Evolutionary conservation across 2,888 invertebrate genomes (phyloP).

Genomic region (Melikaiella ostensackeni): DNA sequence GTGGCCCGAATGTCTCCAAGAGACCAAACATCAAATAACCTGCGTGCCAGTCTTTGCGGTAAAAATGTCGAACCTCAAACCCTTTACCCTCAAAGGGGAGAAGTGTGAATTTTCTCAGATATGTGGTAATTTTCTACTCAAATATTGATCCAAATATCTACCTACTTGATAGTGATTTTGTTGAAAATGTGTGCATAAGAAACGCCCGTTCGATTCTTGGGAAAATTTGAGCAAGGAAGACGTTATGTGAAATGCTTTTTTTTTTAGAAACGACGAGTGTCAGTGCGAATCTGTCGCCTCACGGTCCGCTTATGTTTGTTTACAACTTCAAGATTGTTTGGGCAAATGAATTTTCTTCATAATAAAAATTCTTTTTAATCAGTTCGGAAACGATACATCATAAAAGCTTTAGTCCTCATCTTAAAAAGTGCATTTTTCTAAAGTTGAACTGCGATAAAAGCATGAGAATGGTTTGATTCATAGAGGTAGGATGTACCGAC

Average conservation of each 20-base stretch:
- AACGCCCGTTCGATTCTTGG: background rate
- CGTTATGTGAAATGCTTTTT: background rate
- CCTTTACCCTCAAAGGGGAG: background rate
- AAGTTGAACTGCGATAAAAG: constrained; percentile 45
- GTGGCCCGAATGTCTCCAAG: background rate
- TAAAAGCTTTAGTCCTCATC: background rate
- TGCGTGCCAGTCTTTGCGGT: background rate
- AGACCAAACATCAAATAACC: background rate
- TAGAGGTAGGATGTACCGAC: constrained; percentile 47
- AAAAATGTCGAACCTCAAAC: background rate
- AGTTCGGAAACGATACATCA: background rate
- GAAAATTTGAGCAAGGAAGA: constrained; percentile 32
- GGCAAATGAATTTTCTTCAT: background rate
- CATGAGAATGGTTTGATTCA: constrained; percentile 54
- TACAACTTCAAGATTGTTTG: background rate
- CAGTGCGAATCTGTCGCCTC: constrained; percentile 21
- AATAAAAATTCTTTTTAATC: background rate
- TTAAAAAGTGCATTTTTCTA: background rate
- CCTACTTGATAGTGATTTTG: background rate
- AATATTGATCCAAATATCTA: background rate
- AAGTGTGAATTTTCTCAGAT: background rate
- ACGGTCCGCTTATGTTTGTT: background rate
- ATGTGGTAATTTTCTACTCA: background rate
- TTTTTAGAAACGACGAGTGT: background rate
- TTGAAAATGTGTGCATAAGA: background rate